Base-by-base conservation (phyloP, 2,113 vertebrate genomes). In the Gambusia holbrooki region DNA sequence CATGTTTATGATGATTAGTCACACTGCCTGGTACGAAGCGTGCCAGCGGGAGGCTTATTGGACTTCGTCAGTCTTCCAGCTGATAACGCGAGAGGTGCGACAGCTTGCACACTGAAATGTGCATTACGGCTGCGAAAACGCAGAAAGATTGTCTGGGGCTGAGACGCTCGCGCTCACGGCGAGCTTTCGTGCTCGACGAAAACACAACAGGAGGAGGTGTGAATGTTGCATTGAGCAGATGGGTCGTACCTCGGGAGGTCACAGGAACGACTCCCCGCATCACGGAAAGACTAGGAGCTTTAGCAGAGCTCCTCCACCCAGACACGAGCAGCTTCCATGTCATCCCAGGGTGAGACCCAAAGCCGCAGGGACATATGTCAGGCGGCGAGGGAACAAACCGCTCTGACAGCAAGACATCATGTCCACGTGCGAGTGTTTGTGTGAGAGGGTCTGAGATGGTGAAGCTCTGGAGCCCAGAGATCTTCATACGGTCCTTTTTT, bases 161-260 rank as follows among this genome's bases (percentile, higher is more conserved):
- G 25, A 68, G 15, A 40, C 61, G 37, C 51, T 15, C 17, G 60
- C 9, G 54, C 33, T 69, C 42, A 54, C 64, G 62, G 28, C 30
- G 10, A 68, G 71, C 69, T 37, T 84, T 68, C 71, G 75, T 80
- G 62, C 66, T 79, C 73, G 68, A 72, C 32, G 66, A 75, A 74
- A 69, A 78, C 71, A 78, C 2, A 72, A 77, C 73, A 66, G 68
- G 80, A 84, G 80, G 79, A 83, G 82, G 79, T 70, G 70, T 70
- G 48, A 76, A 77, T 71, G 89, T 81, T 81, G 77, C 84, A 78
- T 17, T 12, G 84, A 86, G 76, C 91, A 92, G 91, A 92, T 92
- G 91, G 91, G 73, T 66, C 74, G 25, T 66, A 82, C 88, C 86
- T 89, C 54, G 11, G 91, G 91, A 54, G 81, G 91, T 84, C 86